Conservation (phyloP, 1,140 invertebrate genomes). For the Bombus balteatus region DNA sequence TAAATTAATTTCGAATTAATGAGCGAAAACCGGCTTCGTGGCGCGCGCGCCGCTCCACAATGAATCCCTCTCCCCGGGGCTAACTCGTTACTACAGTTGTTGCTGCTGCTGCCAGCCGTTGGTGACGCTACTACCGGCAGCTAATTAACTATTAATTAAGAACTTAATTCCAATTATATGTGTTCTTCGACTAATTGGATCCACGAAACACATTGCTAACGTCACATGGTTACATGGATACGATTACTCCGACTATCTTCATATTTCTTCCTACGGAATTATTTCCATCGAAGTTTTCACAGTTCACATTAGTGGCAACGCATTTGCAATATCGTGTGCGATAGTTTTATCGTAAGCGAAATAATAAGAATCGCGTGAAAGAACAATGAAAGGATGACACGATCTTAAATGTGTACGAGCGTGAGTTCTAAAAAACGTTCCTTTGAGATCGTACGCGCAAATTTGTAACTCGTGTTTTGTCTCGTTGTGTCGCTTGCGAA, state of each 20-base stretch:
- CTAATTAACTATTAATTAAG: constrained; percentile 79
- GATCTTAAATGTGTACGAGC: background rate
- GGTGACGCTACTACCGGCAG: constrained; percentile 56
- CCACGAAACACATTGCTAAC: constrained; percentile 65
- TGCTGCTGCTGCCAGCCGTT: constrained; percentile 33
- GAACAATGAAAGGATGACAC: background rate
- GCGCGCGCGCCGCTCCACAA: constrained; percentile 59
- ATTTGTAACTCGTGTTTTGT: background rate
- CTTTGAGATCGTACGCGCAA: background rate
- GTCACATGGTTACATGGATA: constrained; percentile 20
- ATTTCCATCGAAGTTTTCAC: background rate
- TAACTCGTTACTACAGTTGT: constrained; percentile 68
- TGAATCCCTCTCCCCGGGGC: constrained; percentile 66
- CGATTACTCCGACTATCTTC: background rate
- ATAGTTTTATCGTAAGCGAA: no score
- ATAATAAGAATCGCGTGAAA: no score
- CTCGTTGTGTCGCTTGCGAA: background rate
- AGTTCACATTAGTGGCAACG: background rate
- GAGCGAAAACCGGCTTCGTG: constrained; percentile 59
- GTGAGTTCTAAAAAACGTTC: background rate
- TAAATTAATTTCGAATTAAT: constrained; percentile 74
- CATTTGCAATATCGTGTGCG: background rate
- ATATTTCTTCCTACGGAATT: constrained; percentile 28
- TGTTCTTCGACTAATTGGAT: constrained; percentile 76
- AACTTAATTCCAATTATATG: constrained; percentile 76